Evolutionary conservation across 2,113 vertebrate genomes (phyloP).

Genomic region (Fukomys damarensis): DNA sequence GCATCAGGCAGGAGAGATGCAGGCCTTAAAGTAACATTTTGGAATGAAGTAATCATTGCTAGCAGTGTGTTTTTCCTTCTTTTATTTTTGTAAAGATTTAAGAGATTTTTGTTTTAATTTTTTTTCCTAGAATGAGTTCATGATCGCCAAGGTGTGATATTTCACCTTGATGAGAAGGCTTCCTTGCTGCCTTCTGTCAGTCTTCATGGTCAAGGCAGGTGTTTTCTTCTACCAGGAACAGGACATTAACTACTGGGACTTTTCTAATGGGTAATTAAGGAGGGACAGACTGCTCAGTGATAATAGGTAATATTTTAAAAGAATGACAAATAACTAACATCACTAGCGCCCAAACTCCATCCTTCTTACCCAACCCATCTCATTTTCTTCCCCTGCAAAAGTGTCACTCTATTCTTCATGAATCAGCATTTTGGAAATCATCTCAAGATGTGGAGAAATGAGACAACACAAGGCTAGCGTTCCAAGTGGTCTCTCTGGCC

Average conservation of each 20-base stretch:
- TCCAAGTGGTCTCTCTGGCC: neutral
- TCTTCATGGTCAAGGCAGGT: neutral
- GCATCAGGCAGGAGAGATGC: neutral
- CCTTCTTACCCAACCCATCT: neutral
- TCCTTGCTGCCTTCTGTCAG: neutral
- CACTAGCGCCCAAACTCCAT: neutral
- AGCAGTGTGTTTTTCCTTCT: neutral
- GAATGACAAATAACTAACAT: conserved; percentile 3
- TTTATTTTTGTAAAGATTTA: neutral
- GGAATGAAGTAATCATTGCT: neutral
- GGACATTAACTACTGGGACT: neutral
- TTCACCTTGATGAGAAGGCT: conserved; percentile 18
- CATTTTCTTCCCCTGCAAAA: conserved; percentile 38
- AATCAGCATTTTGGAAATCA: neutral
- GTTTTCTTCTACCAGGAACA: neutral
- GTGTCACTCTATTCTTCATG: neutral
- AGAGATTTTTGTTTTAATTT: conserved; percentile 35
- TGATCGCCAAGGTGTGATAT: neutral
- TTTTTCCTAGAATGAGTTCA: neutral
- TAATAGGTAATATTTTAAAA: conserved; percentile 4
- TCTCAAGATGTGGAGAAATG: conserved; percentile 10
- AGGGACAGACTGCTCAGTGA: neutral
- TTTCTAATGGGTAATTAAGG: neutral
- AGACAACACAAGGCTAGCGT: neutral
- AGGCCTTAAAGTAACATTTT: conserved; percentile 28